These are phyloP conservation scores for Barbus barbus DNA, from an alignment of 2,113 vertebrate genomes.

Conservation along the genomic window DNA sequence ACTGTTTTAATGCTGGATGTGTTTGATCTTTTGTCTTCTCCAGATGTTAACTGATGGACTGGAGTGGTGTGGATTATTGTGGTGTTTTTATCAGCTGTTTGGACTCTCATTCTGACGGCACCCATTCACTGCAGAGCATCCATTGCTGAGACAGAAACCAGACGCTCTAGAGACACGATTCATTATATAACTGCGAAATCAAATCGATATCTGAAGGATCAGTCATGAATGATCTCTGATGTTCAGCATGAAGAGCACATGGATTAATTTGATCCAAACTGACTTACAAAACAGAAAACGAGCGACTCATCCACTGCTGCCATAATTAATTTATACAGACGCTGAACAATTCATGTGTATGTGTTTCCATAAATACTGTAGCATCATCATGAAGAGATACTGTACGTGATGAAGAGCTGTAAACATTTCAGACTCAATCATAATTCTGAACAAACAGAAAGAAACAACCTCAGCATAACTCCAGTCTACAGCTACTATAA, in stretches of 20 bases:
- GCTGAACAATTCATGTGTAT: neutral
- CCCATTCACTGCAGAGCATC: no score
- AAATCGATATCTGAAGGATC: neutral
- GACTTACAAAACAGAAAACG: neutral
- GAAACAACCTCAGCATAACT: neutral
- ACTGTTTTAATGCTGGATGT: no score
- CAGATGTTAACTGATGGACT: no score
- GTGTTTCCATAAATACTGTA: neutral
- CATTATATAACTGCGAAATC: neutral
- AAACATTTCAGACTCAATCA: no score
- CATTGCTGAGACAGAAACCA: no score
- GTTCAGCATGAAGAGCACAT: no score
- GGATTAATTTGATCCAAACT: neutral
- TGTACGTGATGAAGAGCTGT: no score
- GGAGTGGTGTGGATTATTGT: no score
- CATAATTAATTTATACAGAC: neutral
- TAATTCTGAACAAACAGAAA: neutral
- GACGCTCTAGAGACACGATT: neutral
- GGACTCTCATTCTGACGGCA: no score
- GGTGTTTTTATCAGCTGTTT: no score
- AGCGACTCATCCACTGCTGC: neutral
- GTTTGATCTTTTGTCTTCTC: no score
- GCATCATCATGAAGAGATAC: neutral
- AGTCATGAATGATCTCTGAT: neutral
- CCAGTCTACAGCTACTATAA: neutral